Base-by-base conservation (phyloP, 2,888 invertebrate genomes). In the Elmis aenea region DNA sequence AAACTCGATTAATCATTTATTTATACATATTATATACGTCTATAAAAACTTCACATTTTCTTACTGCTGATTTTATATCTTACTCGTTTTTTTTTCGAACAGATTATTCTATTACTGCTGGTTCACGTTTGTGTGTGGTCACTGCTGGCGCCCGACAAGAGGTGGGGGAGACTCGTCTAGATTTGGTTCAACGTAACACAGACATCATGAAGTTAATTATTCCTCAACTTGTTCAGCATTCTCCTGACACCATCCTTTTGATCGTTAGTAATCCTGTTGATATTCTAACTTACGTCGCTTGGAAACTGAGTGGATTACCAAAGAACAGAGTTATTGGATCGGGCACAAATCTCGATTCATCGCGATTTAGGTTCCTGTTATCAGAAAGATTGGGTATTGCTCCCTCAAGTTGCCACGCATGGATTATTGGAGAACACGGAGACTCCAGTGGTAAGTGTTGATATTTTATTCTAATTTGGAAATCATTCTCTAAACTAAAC, bases 191-290 rank as follows among this genome's bases (percentile, higher is more conserved):
- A 68, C 74, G 91, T 32, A 94, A 94, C 70, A 85, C 88, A 0
- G 88, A 91, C 44, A 85, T 95, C 26, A 79, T 93, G 50, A 89
- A 89, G 67, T 70, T 75, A 38, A 89, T 93, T 54, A 82, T 94
- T 45, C 93, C 93, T 2, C 64, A 85, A 66, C 66, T 91, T 18
- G 76, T 89, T 3, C 76, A 85, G 61, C 74, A 90, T 70, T 91
- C 90, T 43, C 93, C 94, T 0, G 77, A 93, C 52, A 81, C 90
- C 6, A 81, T 91, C 35, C 68, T 94, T 14, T 57, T 94, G 42
- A 81, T 94, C 56, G 92, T 94, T 3, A 87, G 89, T 51, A 94
- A 94, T 67, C 94, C 94, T 1, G 91, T 92, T 15, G 94, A 95
- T 62, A 83, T 93, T 43, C 71, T 94, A 58, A 92, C 93, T 0